Evolutionary conservation across 2,113 vertebrate genomes (phyloP).

Genomic region (Silurus meridionalis): DNA sequence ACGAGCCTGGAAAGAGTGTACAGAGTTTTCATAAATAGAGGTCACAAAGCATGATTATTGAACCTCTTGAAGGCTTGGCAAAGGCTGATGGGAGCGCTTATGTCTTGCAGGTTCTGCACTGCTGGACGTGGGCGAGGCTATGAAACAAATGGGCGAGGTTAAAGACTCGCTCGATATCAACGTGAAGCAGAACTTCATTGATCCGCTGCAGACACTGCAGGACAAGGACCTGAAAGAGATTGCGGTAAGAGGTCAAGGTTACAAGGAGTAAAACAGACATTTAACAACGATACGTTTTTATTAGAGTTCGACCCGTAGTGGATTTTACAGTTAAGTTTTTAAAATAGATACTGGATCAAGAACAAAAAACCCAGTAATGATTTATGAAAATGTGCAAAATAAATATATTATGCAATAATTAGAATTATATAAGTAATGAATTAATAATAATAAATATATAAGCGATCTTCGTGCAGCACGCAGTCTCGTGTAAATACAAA

Average conservation of each 20-base stretch:
- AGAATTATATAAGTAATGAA: too few species aligned
- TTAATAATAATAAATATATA: too few species aligned
- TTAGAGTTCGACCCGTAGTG: too few species aligned
- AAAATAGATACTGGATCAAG: too few species aligned
- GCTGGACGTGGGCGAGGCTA: slow-evolving; percentile 85
- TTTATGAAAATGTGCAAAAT: too few species aligned
- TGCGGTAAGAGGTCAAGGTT: slow-evolving; percentile 68
- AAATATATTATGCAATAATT: too few species aligned
- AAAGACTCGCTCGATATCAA: slow-evolving; percentile 92
- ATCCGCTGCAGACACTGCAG: slow-evolving; percentile 87
- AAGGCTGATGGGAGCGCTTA: not conserved
- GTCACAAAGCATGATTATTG: not conserved
- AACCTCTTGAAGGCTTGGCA: not conserved
- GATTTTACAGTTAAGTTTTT: too few species aligned
- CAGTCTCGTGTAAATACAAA: too few species aligned
- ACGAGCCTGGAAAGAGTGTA: not conserved
- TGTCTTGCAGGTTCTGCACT: slow-evolving; percentile 76
- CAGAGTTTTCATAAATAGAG: not conserved
- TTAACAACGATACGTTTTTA: not conserved
- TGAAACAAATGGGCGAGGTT: slow-evolving; percentile 93
- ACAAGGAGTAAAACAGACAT: not conserved
- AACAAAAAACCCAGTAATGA: too few species aligned
- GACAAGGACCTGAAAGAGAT: slow-evolving; percentile 96
- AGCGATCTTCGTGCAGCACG: too few species aligned
- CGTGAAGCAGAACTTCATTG: slow-evolving; percentile 93